These are phyloP conservation scores for Alviniconcha marisindica DNA, from an alignment of 1,140 invertebrate genomes.

Conservation along the genomic window DNA sequence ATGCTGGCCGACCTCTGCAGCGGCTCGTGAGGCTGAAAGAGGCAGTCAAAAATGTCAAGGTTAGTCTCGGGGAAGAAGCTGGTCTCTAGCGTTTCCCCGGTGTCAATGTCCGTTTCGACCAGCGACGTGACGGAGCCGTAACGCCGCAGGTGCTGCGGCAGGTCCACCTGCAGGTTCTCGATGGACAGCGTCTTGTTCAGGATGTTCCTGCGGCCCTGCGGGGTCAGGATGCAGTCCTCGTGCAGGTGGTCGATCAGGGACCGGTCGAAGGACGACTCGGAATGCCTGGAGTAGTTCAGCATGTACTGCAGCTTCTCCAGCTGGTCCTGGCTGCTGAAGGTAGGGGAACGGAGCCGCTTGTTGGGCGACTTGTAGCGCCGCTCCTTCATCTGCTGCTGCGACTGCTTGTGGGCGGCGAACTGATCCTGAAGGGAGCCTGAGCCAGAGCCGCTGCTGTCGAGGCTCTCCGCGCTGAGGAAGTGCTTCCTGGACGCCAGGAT, in stretches of 20 bases:
- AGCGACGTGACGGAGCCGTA: constrained; percentile 66
- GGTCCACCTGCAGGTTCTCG: constrained; percentile 59
- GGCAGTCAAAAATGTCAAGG: constrained; percentile 59
- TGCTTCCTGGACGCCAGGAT: constrained; percentile 58
- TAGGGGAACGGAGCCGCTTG: background rate
- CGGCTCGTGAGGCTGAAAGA: constrained; percentile 65
- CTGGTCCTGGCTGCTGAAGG: constrained; percentile 52
- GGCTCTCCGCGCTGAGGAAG: constrained; percentile 66
- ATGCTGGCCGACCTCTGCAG: constrained; percentile 68
- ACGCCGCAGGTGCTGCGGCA: constrained; percentile 51
- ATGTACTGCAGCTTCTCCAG: constrained; percentile 47
- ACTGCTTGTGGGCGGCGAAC: constrained; percentile 58
- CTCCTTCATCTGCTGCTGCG: constrained; percentile 47
- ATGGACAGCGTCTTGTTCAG: constrained; percentile 64
- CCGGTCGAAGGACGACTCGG: constrained; percentile 35
- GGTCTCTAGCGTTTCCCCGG: constrained; percentile 54
- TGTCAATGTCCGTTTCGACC: constrained; percentile 65
- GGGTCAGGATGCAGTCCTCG: constrained; percentile 69
- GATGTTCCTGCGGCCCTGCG: constrained; percentile 61
- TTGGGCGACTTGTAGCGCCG: constrained; percentile 45
- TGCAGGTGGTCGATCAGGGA: constrained; percentile 60
- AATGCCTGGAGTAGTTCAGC: constrained; percentile 38
- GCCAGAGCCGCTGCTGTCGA: constrained; percentile 39
- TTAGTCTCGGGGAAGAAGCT: constrained; percentile 62
- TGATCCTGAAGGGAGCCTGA: constrained; percentile 36